Base-by-base conservation (phyloP, 2,888 invertebrate species). In the Ophonus ardosiacus region DNA sequence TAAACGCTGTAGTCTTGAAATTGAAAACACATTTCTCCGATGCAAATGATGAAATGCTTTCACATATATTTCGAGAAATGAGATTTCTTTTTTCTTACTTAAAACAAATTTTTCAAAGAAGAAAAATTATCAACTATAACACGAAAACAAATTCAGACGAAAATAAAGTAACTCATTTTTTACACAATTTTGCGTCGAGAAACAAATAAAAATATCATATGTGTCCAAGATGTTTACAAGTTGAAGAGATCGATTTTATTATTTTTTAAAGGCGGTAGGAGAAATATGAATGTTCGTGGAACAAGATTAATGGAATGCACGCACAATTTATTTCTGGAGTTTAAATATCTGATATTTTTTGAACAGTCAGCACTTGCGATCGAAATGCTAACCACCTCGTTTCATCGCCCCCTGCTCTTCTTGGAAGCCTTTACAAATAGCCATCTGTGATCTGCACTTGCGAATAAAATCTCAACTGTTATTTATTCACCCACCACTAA, bases 331-430 rank as follows among this genome's bases (percentile, higher is more conserved):
- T 68, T 81, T 68, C 31, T 61, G 56, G 56, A 81, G 81, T 81
- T 81, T 81, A 71, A 81, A 81, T 81, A 81, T 81, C 65, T 56
- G 71, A 81, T 81, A 81, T 81, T 81, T 81, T 81, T 68, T 40
- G 59, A 59, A 61, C 80, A 61, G 61, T 80, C 80, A 80, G 80
- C 80, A 80, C 40, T 80, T 78, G 51, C 17, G 76, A 51, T 21
- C 43, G 74, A 76, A 76, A 76, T 78, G 57, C 56, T n/a, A 51
- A 18, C 43, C 10, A 18, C 43, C 21, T 78, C 56, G 78, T 57
- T 24, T 78, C 31, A n/a, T 7, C 18, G 51, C 43, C 78, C 57
- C 57, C 10, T 57, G 56, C 56, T 17, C 4, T 76, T 76, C 51
- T 76, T 51, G 21, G 76, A 76, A 18, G 15, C 8, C 68, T 31